Conservation (phyloP, 2,888 invertebrate genomes). For the Operophtera brumata region DNA sequence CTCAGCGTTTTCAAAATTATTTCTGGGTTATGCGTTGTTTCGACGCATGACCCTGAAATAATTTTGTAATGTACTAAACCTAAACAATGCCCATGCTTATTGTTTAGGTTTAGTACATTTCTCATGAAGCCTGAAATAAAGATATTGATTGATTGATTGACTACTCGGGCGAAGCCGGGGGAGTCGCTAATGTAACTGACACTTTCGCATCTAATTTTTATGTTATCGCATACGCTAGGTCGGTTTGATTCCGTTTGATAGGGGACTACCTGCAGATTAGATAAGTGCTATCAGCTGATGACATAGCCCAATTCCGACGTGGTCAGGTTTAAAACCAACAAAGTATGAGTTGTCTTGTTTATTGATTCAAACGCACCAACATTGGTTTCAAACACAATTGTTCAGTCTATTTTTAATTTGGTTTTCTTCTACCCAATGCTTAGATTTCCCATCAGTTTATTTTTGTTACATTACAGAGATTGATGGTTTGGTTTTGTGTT, state of each 20-base stretch:
- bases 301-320: constrained; percentile 52
- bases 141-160: no score
- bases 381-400: background rate
- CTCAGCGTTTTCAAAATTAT: no score
- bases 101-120: no score
- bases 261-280: constrained; percentile 59
- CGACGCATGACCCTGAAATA: no score
- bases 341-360: constrained; percentile 28
- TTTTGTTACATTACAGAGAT: background rate
- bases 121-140: no score
- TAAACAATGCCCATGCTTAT: no score
- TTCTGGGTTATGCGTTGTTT: no score
- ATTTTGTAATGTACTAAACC: no score
- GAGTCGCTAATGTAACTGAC: no score
- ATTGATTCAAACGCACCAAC: constrained; percentile 4
- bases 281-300: constrained; percentile 58
- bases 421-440: background rate
- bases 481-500: no score
- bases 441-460: background rate
- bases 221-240: constrained; percentile 31
- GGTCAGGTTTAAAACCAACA: constrained; percentile 33
- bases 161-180: no score
- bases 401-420: background rate
- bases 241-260: constrained; percentile 36
- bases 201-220: no score